These are phyloP conservation scores for Parambassis ranga DNA, from an alignment of 2,797 vertebrate species.

Conservation along the genomic window DNA sequence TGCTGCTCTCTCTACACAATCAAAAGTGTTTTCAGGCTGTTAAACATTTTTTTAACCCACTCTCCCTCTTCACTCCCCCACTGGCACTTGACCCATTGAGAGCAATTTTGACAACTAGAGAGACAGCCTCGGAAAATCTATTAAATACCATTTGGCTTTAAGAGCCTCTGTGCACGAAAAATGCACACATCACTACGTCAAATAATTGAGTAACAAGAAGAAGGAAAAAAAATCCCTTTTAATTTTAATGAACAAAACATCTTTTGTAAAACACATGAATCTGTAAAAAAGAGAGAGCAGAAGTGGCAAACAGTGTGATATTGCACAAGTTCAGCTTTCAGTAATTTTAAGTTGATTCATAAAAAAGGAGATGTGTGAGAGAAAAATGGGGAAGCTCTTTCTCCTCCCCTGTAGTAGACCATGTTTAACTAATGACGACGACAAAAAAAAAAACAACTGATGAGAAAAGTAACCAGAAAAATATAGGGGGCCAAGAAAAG, in stretches of 20 bases:
- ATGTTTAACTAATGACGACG: conserved; percentile 2
- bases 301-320: conserved; percentile 41
- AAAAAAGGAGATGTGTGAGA: conserved; percentile 32
- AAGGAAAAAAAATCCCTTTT: conserved; percentile 7
- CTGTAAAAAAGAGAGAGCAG: conserved; percentile 15
- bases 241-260: conserved; percentile 64
- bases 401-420: conserved; percentile 10
- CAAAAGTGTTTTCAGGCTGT: conserved; percentile 78
- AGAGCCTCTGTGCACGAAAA: conserved; percentile 56
- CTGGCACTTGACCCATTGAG: conserved; percentile 75
- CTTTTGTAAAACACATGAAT: conserved; percentile 47
- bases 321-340: conserved; percentile 41
- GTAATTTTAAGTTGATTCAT: conserved; percentile 48
- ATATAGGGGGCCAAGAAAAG: conserved; percentile 45
- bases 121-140: conserved; percentile 81
- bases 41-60: conserved; percentile 61
- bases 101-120: conserved; percentile 77
- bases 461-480: conserved; percentile 48
- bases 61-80: conserved; percentile 25
- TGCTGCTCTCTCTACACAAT: conserved; percentile 76
- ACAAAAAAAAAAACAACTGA: conserved; percentile 27
- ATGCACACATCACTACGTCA: conserved; percentile 50
- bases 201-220: conserved; percentile 60
- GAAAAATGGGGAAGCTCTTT: neutral
- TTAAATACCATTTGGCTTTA: conserved; percentile 76